Conservation (phyloP, 1,140 invertebrate genomes). For the Zeugodacus cucurbitae region DNA sequence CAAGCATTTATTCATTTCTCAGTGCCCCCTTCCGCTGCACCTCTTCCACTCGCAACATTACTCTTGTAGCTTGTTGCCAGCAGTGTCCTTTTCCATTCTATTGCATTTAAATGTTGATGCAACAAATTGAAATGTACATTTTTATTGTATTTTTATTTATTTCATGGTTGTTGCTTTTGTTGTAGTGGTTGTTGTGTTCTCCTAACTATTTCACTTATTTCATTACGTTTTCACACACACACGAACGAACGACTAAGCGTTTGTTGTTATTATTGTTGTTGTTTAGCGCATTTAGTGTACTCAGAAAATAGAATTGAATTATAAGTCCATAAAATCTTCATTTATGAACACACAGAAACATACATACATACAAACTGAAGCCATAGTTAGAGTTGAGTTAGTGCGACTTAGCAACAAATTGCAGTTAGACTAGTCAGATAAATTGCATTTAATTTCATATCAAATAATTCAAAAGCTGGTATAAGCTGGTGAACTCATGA, state of each 20-base stretch:
- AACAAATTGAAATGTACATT: conserved; percentile 29
- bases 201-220: background rate
- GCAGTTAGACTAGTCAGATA: background rate
- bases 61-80: background rate
- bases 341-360: background rate
- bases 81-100: background rate
- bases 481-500: too few species aligned
- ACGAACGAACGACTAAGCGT: background rate
- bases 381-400: too few species aligned
- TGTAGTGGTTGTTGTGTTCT: background rate
- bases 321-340: background rate
- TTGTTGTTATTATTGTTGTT: background rate
- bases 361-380: background rate
- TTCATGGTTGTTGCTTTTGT: background rate
- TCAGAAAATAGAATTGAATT: background rate
- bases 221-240: conserved; percentile 9
- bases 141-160: background rate
- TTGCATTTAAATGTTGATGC: background rate
- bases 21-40: background rate
- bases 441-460: background rate
- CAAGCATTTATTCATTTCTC: background rate
- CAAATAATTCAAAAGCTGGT: too few species aligned
- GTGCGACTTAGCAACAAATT: background rate
- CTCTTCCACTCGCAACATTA: background rate
- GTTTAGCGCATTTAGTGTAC: background rate